These are phyloP conservation scores for Poliocrania exsul DNA, from an alignment of 2,797 vertebrate genomes.

Conservation along the genomic window DNA sequence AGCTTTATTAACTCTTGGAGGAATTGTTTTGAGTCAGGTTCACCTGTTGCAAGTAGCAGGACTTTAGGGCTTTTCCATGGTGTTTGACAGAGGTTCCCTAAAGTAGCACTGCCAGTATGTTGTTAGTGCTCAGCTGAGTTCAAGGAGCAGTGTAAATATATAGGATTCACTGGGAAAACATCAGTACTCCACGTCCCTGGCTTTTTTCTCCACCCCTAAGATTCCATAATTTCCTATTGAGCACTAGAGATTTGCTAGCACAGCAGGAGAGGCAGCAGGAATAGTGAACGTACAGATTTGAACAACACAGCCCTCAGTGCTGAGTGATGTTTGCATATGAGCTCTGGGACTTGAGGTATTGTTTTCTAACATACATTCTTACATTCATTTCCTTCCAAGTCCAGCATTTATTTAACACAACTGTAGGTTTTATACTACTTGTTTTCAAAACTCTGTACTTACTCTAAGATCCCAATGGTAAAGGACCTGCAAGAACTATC, in stretches of 20 bases:
- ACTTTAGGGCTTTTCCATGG: neutral
- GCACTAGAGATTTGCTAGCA: neutral
- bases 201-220: neutral
- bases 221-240: neutral
- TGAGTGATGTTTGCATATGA: neutral
- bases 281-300: neutral
- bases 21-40: neutral
- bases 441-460: neutral
- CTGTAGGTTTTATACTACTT: neutral
- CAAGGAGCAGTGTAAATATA: neutral
- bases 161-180: neutral
- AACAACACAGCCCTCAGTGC: neutral
- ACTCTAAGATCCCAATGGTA: neutral
- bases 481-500: neutral
- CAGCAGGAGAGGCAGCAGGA: neutral
- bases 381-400: neutral
- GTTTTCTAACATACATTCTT: neutral
- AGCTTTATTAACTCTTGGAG: neutral
- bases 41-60: neutral
- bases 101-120: neutral
- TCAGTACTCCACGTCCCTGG: neutral
- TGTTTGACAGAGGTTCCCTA: neutral
- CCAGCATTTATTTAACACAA: neutral
- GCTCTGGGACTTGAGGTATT: neutral
- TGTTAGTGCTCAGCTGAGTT: neutral